Conservation (phyloP, 2,888 invertebrate genomes). For the Zootermopsis nevadensis region DNA sequence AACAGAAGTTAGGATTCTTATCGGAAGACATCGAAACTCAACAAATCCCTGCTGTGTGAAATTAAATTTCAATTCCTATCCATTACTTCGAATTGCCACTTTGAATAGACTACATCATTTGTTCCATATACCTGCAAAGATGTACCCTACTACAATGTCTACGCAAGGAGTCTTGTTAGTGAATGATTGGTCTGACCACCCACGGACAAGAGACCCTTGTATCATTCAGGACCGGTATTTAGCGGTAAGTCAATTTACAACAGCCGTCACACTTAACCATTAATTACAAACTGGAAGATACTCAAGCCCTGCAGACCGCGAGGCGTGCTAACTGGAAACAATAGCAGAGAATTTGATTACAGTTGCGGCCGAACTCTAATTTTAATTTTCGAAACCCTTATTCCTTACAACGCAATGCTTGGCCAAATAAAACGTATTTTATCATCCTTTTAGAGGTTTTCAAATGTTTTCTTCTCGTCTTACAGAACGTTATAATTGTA, state of each 20-base stretch:
- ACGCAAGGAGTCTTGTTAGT: slow-evolving; percentile 18
- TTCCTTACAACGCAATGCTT: neutral
- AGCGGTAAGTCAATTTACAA: slow-evolving; percentile 20
- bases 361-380: neutral
- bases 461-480: too few relatives aligned
- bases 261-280: slow-evolving; percentile 18
- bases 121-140: neutral
- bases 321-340: slow-evolving; percentile 21
- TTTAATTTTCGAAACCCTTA: neutral
- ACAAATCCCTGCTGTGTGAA: neutral
- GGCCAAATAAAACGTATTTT: too few relatives aligned
- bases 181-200: slow-evolving; percentile 7
- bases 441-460: too few relatives aligned
- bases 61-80: neutral
- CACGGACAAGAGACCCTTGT: neutral
- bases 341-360: neutral
- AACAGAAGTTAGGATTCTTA: neutral
- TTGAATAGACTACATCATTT: neutral
- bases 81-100: neutral
- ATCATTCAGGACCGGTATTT: neutral
- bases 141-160: neutral
- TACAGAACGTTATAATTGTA: too few relatives aligned
- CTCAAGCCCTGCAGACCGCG: neutral
- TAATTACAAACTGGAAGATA: slow-evolving; percentile 4
- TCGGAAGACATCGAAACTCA: neutral